Conservation (phyloP, 2,888 invertebrate genomes). For the Archips crataeganus region DNA sequence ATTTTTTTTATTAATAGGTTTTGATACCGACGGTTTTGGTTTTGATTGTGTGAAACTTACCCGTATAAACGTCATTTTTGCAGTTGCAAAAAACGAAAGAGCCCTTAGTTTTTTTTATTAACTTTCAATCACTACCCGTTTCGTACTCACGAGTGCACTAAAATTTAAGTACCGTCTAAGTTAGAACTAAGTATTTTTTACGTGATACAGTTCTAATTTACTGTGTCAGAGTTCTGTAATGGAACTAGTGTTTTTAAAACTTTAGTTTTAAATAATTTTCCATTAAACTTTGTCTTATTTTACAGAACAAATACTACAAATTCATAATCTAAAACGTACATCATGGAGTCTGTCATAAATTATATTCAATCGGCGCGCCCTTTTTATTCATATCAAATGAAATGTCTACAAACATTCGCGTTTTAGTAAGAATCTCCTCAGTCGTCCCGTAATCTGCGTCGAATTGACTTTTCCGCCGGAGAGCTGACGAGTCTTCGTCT, state of each 20-base stretch:
- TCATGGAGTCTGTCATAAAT: slow-evolving; percentile 18
- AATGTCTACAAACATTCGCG: slow-evolving; percentile 66
- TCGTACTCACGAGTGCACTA: no score
- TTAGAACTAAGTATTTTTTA: no score
- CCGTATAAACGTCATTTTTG: no score
- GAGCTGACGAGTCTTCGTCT: slow-evolving; percentile 79
- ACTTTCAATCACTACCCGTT: no score
- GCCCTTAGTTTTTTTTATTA: no score
- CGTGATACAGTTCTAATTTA: no score
- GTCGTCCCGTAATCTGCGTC: slow-evolving; percentile 77
- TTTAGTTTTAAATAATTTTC: not conserved
- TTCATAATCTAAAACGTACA: slow-evolving; percentile 25
- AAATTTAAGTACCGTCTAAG: no score
- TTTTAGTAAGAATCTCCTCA: slow-evolving; percentile 70
- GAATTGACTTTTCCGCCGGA: slow-evolving; percentile 82
- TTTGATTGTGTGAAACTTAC: no score
- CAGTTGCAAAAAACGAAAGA: no score
- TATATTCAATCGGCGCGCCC: slow-evolving; percentile 47
- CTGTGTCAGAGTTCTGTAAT: not conserved
- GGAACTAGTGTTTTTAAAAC: not conserved
- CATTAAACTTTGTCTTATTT: not conserved
- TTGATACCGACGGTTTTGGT: no score
- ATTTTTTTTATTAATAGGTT: no score
- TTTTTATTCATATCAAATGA: slow-evolving; percentile 64
- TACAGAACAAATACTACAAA: not conserved